A percentile compares a stretch with the other conserved stretches of the same genome.
Conservation (phyloP, 1,140 invertebrate genomes). For the Aphelenchoides besseyi region DNA sequence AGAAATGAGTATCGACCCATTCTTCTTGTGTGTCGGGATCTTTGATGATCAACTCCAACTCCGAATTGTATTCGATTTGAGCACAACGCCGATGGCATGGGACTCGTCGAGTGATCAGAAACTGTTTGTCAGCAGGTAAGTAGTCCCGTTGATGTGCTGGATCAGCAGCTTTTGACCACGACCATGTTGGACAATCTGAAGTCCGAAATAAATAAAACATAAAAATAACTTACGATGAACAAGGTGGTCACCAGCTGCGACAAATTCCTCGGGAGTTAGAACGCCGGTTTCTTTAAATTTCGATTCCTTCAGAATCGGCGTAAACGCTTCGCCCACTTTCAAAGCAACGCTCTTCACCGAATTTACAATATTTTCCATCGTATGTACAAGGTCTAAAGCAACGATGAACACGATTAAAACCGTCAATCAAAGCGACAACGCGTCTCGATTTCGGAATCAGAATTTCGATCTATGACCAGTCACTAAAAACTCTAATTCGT, state of each 20-base stretch:
- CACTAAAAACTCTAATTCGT: too few relatives aligned
- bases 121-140: conserved; percentile 79
- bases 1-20: conserved; percentile 98
- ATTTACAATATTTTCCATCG: conserved; percentile 93
- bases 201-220: too few relatives aligned
- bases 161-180: conserved; percentile 84
- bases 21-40: conserved; percentile 82
- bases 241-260: conserved; percentile 79
- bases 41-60: conserved; percentile 74
- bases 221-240: too few relatives aligned
- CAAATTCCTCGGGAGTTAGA: conserved; percentile 75
- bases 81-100: conserved; percentile 66
- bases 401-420: too few relatives aligned
- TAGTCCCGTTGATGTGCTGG: conserved; percentile 64
- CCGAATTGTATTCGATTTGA: conserved; percentile 82
- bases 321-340: conserved; percentile 89
- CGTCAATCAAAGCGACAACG: too few relatives aligned
- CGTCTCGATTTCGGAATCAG: too few relatives aligned
- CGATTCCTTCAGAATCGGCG: conserved; percentile 92
- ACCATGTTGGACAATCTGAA: conserved; percentile 99
- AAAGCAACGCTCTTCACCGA: conserved; percentile 88
- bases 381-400: too few relatives aligned
- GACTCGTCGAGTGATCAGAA: conserved; percentile 87
- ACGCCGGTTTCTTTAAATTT: conserved; percentile 98
- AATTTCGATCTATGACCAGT: too few relatives aligned